phyloP scores from a whole-genome alignment of 2,888 invertebrate genomes.

The Epiblema foenella region DNA sequence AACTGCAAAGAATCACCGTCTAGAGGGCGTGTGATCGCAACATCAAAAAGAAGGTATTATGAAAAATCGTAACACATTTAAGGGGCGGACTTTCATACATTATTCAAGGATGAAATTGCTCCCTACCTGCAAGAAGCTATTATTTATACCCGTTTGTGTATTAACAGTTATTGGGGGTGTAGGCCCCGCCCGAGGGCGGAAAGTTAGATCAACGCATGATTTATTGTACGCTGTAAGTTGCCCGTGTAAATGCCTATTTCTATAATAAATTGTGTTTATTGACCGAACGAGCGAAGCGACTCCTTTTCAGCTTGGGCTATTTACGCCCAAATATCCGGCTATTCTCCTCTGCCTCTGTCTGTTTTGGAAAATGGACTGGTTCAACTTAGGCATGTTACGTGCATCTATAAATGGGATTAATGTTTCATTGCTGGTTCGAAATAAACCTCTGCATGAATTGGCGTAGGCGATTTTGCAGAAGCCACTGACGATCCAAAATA shows the following conservation, averaged over 20 bases:
- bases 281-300: too few relatives aligned
- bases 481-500: too few relatives aligned
- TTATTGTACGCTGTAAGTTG: conserved; percentile 36
- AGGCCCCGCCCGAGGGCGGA: conserved; percentile 60
- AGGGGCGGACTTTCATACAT: conserved; percentile 77
- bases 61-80: conserved; percentile 84
- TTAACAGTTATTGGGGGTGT: conserved; percentile 67
- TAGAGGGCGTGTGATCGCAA: conserved; percentile 54
- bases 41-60: conserved; percentile 80
- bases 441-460: too few relatives aligned
- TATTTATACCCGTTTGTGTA: conserved; percentile 71
- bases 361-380: too few relatives aligned
- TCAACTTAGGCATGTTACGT: too few relatives aligned
- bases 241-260: conserved; percentile 39
- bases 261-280: conserved; percentile 31
- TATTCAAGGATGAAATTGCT: conserved; percentile 80
- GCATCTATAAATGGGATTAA: too few relatives aligned
- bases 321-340: too few relatives aligned
- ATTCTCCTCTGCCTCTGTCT: too few relatives aligned
- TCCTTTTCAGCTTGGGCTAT: too few relatives aligned
- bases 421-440: too few relatives aligned
- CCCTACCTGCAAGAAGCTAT: conserved; percentile 62
- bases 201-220: conserved; percentile 39
- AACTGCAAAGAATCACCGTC: conserved; percentile 70
- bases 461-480: too few relatives aligned